These are phyloP conservation scores for Coregonus ussuriensis DNA, from an alignment of 2,797 vertebrate species.

Conservation along the genomic window DNA sequence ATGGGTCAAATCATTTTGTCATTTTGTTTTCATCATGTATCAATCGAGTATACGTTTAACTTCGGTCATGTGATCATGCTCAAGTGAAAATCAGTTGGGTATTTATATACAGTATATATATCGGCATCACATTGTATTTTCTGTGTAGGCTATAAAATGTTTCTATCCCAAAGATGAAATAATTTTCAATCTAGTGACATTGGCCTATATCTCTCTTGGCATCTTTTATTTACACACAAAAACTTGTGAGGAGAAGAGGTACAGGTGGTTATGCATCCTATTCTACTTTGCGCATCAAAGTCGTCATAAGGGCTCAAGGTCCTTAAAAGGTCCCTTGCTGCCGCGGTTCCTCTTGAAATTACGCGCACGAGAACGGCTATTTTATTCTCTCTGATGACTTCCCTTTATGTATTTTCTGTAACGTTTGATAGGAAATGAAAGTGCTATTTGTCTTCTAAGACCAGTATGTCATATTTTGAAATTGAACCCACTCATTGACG, in stretches of 20 bases:
- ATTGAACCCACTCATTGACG: background rate
- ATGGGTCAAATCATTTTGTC: constrained; percentile 4
- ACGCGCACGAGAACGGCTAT: background rate
- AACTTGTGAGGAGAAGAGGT: constrained; percentile 36
- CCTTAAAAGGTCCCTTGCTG: constrained; percentile 28
- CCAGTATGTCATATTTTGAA: background rate
- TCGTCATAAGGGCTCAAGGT: constrained; percentile 35
- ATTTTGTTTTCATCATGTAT: background rate
- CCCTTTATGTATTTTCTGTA: background rate
- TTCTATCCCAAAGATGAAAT: background rate
- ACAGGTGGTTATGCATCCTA: constrained; percentile 51
- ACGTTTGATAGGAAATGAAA: background rate
- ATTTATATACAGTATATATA: background rate
- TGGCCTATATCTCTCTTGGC: too few species aligned
- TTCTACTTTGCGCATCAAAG: constrained; percentile 24
- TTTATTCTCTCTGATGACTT: background rate
- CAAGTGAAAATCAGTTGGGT: constrained; percentile 70
- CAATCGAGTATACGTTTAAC: constrained; percentile 32
- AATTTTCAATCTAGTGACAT: background rate
- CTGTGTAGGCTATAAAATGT: background rate
- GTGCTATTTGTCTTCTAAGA: background rate
- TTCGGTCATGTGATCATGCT: constrained; percentile 47
- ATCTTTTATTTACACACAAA: constrained; percentile 9
- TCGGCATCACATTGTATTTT: background rate
- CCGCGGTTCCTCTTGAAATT: constrained; percentile 9